Conservation (phyloP, 2,113 vertebrate genomes). For the Sarotherodon lohbergeri region DNA sequence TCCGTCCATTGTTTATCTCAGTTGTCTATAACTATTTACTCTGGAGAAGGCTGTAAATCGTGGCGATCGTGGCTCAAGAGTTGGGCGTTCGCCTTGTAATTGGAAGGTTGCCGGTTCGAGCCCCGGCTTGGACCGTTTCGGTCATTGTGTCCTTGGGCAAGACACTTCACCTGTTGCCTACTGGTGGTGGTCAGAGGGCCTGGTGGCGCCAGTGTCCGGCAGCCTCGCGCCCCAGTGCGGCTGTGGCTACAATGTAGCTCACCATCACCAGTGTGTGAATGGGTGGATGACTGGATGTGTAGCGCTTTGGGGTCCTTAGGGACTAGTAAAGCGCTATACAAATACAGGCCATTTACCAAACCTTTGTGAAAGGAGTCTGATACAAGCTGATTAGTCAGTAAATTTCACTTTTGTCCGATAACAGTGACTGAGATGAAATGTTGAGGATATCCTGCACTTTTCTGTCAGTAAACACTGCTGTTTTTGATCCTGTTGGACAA, state of each 20-base stretch:
- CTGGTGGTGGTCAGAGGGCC: background rate
- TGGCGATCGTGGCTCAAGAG: too few relatives aligned
- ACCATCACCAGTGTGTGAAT: background rate
- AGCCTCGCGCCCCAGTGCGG: background rate
- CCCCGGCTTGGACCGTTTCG: too few relatives aligned
- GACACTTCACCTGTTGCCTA: too few relatives aligned
- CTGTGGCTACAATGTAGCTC: rapidly evolving
- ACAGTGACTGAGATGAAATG: background rate
- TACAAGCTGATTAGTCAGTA: background rate
- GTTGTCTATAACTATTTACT: background rate
- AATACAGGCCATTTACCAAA: background rate
- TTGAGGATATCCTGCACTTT: background rate
- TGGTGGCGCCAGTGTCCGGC: background rate
- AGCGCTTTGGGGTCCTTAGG: rapidly evolving
- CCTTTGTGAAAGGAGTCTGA: background rate
- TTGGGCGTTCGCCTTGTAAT: too few relatives aligned
- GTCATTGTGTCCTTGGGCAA: too few relatives aligned
- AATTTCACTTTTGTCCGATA: background rate
- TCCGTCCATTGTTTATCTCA: background rate
- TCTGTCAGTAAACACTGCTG: background rate
- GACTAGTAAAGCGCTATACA: rapidly evolving
- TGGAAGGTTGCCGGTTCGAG: too few relatives aligned
- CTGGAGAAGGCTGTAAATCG: background rate
- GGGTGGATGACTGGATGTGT: rapidly evolving
- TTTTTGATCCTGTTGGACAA: background rate